A percentile compares a stretch with the other conserved stretches of the same genome.
phyloP scores from a whole-genome alignment of 2,888 invertebrate species.

The Netelia fuscicornis region DNA sequence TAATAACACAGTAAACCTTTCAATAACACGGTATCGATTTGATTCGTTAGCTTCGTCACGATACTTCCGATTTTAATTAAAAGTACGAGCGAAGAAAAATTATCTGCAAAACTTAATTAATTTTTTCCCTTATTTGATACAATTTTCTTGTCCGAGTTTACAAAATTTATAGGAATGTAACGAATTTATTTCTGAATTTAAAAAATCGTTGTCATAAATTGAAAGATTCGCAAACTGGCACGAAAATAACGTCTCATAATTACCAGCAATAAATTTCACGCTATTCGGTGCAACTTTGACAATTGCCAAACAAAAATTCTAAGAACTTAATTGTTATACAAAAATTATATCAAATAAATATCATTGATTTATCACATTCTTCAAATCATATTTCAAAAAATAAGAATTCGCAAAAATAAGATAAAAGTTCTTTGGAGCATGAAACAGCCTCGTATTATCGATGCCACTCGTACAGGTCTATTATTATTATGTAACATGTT shows the following conservation, averaged over 20 bases:
- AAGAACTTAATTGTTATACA: no score
- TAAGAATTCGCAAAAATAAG: neutral
- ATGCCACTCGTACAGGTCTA: constrained; percentile 42
- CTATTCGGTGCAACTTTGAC: no score
- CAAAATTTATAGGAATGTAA: no score
- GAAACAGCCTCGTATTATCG: constrained; percentile 36
- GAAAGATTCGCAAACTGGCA: no score
- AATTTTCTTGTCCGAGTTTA: no score
- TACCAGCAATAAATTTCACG: no score
- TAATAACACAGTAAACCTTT: constrained; percentile 50
- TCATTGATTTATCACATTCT: no score
- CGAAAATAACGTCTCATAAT: no score
- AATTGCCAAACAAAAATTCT: no score
- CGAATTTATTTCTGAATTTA: no score
- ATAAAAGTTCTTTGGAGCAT: neutral
- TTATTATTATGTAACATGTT: constrained; percentile 64
- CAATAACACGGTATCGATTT: constrained; percentile 37
- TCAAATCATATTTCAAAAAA: neutral
- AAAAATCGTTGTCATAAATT: no score
- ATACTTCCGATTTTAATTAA: neutral
- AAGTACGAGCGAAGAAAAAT: neutral
- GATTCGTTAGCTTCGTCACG: constrained; percentile 8
- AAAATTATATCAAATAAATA: no score
- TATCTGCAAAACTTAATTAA: neutral
- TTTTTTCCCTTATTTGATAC: neutral